A percentile compares a stretch with the other conserved stretches of the same genome.
Conservation (phyloP, 2,113 vertebrate genomes). For the Callopanchax toddi region DNA sequence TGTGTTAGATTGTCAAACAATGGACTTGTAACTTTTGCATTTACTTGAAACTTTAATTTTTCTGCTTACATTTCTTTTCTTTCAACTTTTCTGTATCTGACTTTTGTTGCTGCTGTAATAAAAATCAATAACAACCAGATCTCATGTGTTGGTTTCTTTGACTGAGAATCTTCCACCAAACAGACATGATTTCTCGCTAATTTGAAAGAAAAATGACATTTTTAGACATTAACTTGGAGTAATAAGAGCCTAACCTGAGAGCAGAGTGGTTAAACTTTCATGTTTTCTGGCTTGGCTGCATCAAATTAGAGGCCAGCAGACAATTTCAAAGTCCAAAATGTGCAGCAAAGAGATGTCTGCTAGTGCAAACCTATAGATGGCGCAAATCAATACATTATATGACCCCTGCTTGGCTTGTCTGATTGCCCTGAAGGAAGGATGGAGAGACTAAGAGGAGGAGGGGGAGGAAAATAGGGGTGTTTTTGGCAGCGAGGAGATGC, state of each 20-base stretch:
- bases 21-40: no score
- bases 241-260: no score
- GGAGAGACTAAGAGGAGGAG: conserved; percentile 2
- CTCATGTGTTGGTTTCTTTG: neutral
- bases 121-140: neutral
- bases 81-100: no score
- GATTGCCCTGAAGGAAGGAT: conserved; percentile 42
- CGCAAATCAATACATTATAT: conserved; percentile 53
- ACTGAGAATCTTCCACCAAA: neutral
- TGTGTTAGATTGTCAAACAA: no score
- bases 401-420: conserved; percentile 43
- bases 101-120: neutral
- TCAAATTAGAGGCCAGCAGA: conserved; percentile 19
- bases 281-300: conserved; percentile 33
- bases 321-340: conserved; percentile 38
- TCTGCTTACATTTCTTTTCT: no score
- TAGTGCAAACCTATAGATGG: conserved; percentile 41
- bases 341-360: conserved; percentile 26
- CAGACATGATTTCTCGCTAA: neutral
- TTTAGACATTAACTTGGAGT: neutral
- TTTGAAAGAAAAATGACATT: conserved; percentile 1
- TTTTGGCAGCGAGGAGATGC: conserved; percentile 63
- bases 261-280: conserved; percentile 10
- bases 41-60: no score
- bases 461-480: neutral